These are phyloP conservation scores for Anomalospiza imberbis DNA, from an alignment of 2,797 vertebrate species.

Conservation along the genomic window DNA sequence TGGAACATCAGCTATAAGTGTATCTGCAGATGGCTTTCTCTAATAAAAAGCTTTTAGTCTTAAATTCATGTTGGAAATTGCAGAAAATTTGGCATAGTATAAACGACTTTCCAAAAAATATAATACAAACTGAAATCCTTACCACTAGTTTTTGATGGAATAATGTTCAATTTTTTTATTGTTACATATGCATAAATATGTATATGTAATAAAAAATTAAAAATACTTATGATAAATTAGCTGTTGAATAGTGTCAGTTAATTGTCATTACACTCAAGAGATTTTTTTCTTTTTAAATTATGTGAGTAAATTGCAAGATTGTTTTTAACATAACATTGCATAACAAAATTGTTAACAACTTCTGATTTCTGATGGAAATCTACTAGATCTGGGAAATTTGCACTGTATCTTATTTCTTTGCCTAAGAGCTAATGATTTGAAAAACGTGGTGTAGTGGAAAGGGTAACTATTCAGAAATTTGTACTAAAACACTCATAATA, in stretches of 20 bases:
- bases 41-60: background rate
- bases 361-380: background rate
- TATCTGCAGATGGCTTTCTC: background rate
- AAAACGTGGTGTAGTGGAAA: background rate
- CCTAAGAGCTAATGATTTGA: background rate
- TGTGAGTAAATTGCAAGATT: background rate
- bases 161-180: background rate
- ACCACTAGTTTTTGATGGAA: background rate
- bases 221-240: background rate
- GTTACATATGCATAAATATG: background rate
- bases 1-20: background rate
- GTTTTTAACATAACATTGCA: background rate
- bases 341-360: background rate
- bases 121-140: background rate
- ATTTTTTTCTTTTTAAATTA: background rate
- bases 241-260: background rate
- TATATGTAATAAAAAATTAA: background rate
- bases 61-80: background rate
- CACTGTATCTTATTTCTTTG: background rate
- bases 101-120: background rate
- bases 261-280: background rate
- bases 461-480: background rate
- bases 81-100: background rate
- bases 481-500: background rate
- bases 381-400: background rate